These are phyloP conservation scores for Barbus barbus DNA, from an alignment of 2,113 vertebrate genomes.

Conservation along the genomic window DNA sequence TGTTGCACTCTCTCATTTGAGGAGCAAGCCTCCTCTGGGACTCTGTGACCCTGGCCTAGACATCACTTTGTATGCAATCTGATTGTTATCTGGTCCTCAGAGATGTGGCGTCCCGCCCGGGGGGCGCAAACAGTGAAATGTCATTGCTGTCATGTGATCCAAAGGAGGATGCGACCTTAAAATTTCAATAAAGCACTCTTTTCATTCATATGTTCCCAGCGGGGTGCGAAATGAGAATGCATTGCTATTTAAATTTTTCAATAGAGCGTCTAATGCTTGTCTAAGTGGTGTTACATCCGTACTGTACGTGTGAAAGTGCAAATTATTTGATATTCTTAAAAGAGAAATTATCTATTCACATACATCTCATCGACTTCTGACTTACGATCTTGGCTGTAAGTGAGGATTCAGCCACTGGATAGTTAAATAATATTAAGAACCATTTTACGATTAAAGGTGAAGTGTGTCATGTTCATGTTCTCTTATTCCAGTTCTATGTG, in stretches of 20 bases:
- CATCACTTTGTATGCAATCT: conserved; percentile 44
- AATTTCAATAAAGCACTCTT: conserved; percentile 26
- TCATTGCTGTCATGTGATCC: conserved; percentile 39
- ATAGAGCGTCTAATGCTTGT: conserved; percentile 39
- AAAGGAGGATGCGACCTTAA: not conserved
- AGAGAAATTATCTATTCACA: conserved; percentile 11
- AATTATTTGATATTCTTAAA: conserved; percentile 35
- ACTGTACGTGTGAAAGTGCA: conserved; percentile 45
- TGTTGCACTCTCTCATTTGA: conserved; percentile 10
- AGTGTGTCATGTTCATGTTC: not conserved
- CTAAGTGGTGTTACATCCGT: conserved; percentile 43
- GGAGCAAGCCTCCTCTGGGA: not conserved
- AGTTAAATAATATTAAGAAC: conserved; percentile 6
- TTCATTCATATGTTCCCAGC: conserved; percentile 21
- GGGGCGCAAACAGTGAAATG: conserved; percentile 11
- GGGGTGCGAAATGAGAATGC: conserved; percentile 19
- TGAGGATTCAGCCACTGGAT: conserved; percentile 31
- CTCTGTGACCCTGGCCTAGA: conserved; percentile 22
- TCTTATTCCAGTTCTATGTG: not conserved
- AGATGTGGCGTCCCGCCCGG: conserved; percentile 5
- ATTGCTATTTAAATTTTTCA: conserved; percentile 6
- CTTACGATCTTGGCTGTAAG: not conserved
- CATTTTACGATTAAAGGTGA: not conserved
- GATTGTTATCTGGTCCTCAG: conserved; percentile 39
- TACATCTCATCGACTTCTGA: conserved; percentile 26